Base-by-base conservation (phyloP, 2,888 invertebrate species). In the Drosophila mercatorum region DNA sequence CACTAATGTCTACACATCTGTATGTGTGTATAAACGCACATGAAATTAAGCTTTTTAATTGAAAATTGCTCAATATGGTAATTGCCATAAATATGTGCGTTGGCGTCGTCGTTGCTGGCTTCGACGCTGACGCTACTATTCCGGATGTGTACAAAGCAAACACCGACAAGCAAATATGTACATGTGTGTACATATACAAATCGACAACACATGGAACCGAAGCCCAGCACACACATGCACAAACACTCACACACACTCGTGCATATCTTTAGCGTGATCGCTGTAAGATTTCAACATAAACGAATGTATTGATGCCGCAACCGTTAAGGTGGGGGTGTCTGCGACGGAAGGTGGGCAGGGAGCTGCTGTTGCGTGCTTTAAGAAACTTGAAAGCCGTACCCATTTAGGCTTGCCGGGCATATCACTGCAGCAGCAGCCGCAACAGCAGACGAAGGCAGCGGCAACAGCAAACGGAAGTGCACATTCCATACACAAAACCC, bases 51-150 rank as follows among this genome's bases (percentile, higher is more conserved):
- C 68, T 67, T 68, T 86, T 84, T 75, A 89, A 87, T 88, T 89
- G 86, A 78, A 88, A 79, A 89, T 89, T 88, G 79, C 88, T 88
- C 81, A 86, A 88, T 90, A 90, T 89, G 90, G 85, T 89, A 90
- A 90, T 90, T 85, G 81, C 80, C 82, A 80, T 77, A 77, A 87
- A 81, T 79, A 78, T 72, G 53, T 68, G 88, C 82, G 82, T 81
- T 68, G 81, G 85, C 79, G 87, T 65, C 68, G 52, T 17, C 59
- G 52, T n/a, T 26, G 17, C 12, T 58, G 47, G 47, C 68, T 41
- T 46, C 61, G 38, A 63, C 74, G 77, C 80, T 69, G 74, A 68
- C 81, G 78, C 81, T 82, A 78, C 81, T 83, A 82, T 88, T 88
- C 89, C 89, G 89, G 89, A 89, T 89, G 90, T 88, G 78, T 86